A percentile compares a stretch with the other conserved stretches of the same genome.
phyloP scores from a whole-genome alignment of 2,888 invertebrate genomes.

The Syrphus vitripennis region DNA sequence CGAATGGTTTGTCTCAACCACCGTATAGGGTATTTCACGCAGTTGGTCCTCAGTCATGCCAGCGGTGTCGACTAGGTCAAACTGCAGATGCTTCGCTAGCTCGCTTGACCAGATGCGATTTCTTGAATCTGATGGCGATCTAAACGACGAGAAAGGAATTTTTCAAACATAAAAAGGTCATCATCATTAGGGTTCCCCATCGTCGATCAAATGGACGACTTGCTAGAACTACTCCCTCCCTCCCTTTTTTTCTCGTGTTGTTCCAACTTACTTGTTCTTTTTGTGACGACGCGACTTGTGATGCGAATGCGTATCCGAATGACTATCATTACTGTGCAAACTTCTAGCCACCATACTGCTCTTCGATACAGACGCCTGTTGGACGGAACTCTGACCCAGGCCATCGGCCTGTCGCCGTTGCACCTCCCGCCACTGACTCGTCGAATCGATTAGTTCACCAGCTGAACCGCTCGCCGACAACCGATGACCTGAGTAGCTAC shows the following conservation, averaged over 20 bases:
- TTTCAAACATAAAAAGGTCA: constrained; percentile 33
- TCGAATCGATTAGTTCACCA: constrained; percentile 91
- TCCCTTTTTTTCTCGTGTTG: background rate
- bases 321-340: constrained; percentile 82
- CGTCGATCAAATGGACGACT: constrained; percentile 29
- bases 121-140: constrained; percentile 88
- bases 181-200: constrained; percentile 54
- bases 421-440: constrained; percentile 94
- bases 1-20: constrained; percentile 86
- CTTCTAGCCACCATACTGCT: constrained; percentile 82
- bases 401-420: constrained; percentile 87
- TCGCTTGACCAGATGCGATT: constrained; percentile 88
- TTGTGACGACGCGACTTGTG: constrained; percentile 82
- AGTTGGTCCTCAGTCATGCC: constrained; percentile 94
- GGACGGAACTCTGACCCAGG: constrained; percentile 82
- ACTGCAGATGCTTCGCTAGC: constrained; percentile 92
- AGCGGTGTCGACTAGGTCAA: constrained; percentile 92
- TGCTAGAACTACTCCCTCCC: background rate
- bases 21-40: constrained; percentile 93
- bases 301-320: constrained; percentile 83
- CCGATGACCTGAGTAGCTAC: constrained; percentile 81
- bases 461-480: constrained; percentile 79
- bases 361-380: constrained; percentile 87
- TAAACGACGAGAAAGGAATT: constrained; percentile 51
- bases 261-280: constrained; percentile 83